Base-by-base conservation (phyloP, 2,888 invertebrate genomes). In the Periphyllus acericola region DNA sequence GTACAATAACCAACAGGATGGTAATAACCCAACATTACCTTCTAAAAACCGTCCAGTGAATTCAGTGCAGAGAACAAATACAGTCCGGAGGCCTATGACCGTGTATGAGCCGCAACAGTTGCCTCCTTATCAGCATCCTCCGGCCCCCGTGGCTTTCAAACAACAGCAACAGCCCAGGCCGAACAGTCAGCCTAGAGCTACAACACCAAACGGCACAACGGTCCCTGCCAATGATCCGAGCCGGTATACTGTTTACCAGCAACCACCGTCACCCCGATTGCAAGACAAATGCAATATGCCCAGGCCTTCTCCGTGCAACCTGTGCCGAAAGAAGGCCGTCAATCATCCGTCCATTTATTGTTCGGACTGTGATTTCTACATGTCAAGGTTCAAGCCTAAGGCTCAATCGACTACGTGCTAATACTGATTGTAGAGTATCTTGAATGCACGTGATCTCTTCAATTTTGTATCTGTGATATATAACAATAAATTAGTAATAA, bases 301-400 rank as follows among this genome's bases (percentile, higher is more conserved):
- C 92, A 93, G 94, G 90, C 94, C 95, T 89, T 93, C 94, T 19
- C 95, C 95, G 89, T 98, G 98, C 91, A 95, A 96, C 92, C 93
- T 98, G 90, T 98, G 98, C 92, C 94, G 96, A 89, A 97, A 97
- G 91, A 96, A 96, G 91, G 94, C 95, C 89, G 95, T 97, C 32
- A 94, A 93, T 81, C 94, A 95, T 29, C 95, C 96, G 25, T 94
- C 95, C 66, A 93, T 95, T 90, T 98, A 97, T 91, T 98, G 98
- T 92, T 93, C 95, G 82, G 97, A 98, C 92, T 98, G 98, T 92
- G 96, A 97, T 91, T 97, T 96, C 92, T 98, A 98, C 91, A 95
- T 98, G 95, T 96, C 96, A 89, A 93, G 95, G 91, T 96, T 96
- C 92, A 94, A 95, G 91, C 95, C 87, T 11, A 87, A 87, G 25